A percentile compares a stretch with the other conserved stretches of the same genome.
Evolutionary conservation across 2,888 invertebrate genomes (phyloP).

Genomic region (Dorcus hopei): DNA sequence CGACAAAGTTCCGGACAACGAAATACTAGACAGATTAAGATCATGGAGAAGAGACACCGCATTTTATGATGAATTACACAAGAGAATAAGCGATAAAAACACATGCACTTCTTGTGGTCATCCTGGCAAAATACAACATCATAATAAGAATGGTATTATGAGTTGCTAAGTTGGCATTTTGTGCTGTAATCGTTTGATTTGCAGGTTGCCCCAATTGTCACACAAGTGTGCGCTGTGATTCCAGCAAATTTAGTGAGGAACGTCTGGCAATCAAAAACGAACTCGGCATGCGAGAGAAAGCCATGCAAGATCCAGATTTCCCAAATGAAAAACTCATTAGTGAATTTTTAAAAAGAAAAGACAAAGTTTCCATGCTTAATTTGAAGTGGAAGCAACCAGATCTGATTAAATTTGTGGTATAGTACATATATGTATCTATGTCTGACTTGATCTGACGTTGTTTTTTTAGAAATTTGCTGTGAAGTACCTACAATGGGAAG

Average conservation of each 20-base stretch:
- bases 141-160: constrained; percentile 52
- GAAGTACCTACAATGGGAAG: constrained; percentile 68
- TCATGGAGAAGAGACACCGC: constrained; percentile 61
- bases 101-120: constrained; percentile 73
- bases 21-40: constrained; percentile 66
- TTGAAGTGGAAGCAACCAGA: constrained; percentile 65
- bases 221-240: constrained; percentile 59
- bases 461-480: constrained; percentile 63
- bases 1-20: constrained; percentile 58
- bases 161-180: background rate
- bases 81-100: constrained; percentile 56
- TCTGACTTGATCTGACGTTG: background rate
- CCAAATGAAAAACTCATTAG: constrained; percentile 71
- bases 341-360: constrained; percentile 64
- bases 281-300: constrained; percentile 64
- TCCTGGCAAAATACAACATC: constrained; percentile 58
- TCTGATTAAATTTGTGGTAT: constrained; percentile 67
- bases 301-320: constrained; percentile 61
- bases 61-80: constrained; percentile 55
- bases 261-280: constrained; percentile 66
- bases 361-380: constrained; percentile 53
- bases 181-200: constrained; percentile 5
- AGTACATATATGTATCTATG: no score
- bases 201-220: constrained; percentile 64
- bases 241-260: constrained; percentile 57